Conservation (phyloP, 2,888 invertebrate genomes). For the Melitaea athalia region DNA sequence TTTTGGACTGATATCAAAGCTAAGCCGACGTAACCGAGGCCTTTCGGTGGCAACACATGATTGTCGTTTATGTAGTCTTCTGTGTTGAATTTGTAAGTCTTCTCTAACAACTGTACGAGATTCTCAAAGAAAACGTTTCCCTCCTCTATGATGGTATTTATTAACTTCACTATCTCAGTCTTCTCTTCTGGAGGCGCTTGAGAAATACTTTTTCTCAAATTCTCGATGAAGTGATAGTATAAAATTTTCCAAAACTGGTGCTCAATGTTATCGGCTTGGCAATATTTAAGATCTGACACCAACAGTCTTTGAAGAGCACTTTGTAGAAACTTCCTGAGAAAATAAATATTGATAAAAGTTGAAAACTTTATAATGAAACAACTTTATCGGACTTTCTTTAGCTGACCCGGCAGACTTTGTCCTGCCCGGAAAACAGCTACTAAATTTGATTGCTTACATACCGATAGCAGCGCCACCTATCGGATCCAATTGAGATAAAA, state of each 20-base stretch:
- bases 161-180: slow-evolving; percentile 84
- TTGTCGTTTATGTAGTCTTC: slow-evolving; percentile 84
- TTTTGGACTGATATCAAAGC: slow-evolving; percentile 94
- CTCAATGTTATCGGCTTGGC: slow-evolving; percentile 93
- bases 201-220: slow-evolving; percentile 86
- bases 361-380: not conserved
- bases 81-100: slow-evolving; percentile 88
- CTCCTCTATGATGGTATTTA: slow-evolving; percentile 89
- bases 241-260: slow-evolving; percentile 95
- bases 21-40: slow-evolving; percentile 85
- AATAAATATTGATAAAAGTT: no score
- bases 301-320: slow-evolving; percentile 86
- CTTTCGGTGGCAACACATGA: slow-evolving; percentile 83
- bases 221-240: slow-evolving; percentile 93
- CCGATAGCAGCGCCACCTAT: no score
- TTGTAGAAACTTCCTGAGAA: slow-evolving; percentile 83
- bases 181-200: slow-evolving; percentile 84
- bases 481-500: no score
- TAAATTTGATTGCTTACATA: no score
- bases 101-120: slow-evolving; percentile 87
- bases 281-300: slow-evolving; percentile 91
- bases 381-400: no score
- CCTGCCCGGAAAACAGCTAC: no score
- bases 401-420: no score
- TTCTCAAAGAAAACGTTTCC: slow-evolving; percentile 90